Conservation (phyloP, 37 sponge, comb jelly and placozoan species). For the Oopsacas minuta region DNA sequence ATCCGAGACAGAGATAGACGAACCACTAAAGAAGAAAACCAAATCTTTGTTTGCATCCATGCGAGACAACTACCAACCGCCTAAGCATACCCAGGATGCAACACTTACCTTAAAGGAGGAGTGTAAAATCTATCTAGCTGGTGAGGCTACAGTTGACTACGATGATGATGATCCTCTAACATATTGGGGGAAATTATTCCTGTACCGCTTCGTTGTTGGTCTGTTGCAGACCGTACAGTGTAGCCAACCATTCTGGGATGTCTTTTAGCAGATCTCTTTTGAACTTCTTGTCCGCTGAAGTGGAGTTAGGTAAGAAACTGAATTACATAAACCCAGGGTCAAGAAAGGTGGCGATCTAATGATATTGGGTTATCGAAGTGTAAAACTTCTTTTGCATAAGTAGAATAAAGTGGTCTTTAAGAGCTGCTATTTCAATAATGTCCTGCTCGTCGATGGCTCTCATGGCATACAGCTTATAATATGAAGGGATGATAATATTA, state of each 20-base stretch:
- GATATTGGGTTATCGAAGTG: slow-evolving; percentile 20
- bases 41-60: slow-evolving; percentile 1
- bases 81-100: not conserved
- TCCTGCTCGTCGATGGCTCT: slow-evolving; percentile 16
- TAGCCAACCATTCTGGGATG: slow-evolving; percentile 20
- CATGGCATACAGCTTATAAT: slow-evolving; percentile 13
- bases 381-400: slow-evolving; percentile 1
- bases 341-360: slow-evolving; percentile 19
- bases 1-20: slow-evolving; percentile 9
- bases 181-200: slow-evolving; percentile 15
- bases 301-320: slow-evolving; percentile 20
- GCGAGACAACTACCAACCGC: not conserved
- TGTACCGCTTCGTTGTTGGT: slow-evolving; percentile 15
- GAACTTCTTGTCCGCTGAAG: slow-evolving; percentile 16
- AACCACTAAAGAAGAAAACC: slow-evolving; percentile 14
- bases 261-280: slow-evolving; percentile 19
- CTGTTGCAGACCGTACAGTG: slow-evolving; percentile 16
- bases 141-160: not conserved
- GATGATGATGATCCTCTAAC: not conserved
- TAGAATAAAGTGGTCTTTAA: slow-evolving; percentile 13
- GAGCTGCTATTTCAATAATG: slow-evolving; percentile 14
- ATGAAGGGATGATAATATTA: slow-evolving; percentile 13
- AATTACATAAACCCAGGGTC: slow-evolving; percentile 15
- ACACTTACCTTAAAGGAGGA: not conserved
- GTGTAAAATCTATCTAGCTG: not conserved